These are phyloP conservation scores for Sinocyclocheilus anophthalmus DNA, from an alignment of 2,113 vertebrate species.

Conservation along the genomic window DNA sequence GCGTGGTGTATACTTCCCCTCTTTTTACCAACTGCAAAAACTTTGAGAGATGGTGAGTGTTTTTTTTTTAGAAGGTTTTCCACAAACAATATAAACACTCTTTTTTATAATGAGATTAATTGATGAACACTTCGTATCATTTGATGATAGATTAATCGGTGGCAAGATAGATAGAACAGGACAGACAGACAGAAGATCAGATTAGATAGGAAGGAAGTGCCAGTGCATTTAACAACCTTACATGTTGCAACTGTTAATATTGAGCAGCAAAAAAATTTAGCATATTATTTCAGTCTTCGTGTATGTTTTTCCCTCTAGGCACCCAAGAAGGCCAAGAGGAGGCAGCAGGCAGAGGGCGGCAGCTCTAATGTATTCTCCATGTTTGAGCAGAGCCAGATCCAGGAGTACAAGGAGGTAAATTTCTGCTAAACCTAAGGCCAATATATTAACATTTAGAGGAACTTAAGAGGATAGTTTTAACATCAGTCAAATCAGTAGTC, in stretches of 20 bases:
- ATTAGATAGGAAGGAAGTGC: neutral
- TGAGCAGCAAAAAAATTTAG: neutral
- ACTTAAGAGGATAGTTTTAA: neutral
- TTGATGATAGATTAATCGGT: neutral
- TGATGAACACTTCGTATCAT: neutral
- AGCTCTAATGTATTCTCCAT: constrained; percentile 94
- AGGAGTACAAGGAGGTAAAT: constrained; percentile 92
- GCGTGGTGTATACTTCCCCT: constrained; percentile 75
- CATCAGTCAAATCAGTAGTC: neutral
- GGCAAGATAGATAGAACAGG: neutral
- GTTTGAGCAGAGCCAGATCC: constrained; percentile 96
- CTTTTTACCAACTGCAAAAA: constrained; percentile 70
- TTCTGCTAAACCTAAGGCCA: neutral
- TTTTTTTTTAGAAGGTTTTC: constrained; percentile 1
- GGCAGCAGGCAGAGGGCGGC: constrained; percentile 82
- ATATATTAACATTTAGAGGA: neutral
- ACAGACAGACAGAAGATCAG: no score
- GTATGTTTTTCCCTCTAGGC: constrained; percentile 71
- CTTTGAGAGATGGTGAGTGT: constrained; percentile 79
- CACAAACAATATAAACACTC: neutral
- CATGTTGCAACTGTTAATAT: neutral
- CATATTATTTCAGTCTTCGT: neutral
- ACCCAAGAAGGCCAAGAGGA: constrained; percentile 93
- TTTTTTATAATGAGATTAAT: neutral
- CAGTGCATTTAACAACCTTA: constrained; percentile 3